Conservation (phyloP, 2,797 vertebrate species). For the Pelodytes ibericus region DNA sequence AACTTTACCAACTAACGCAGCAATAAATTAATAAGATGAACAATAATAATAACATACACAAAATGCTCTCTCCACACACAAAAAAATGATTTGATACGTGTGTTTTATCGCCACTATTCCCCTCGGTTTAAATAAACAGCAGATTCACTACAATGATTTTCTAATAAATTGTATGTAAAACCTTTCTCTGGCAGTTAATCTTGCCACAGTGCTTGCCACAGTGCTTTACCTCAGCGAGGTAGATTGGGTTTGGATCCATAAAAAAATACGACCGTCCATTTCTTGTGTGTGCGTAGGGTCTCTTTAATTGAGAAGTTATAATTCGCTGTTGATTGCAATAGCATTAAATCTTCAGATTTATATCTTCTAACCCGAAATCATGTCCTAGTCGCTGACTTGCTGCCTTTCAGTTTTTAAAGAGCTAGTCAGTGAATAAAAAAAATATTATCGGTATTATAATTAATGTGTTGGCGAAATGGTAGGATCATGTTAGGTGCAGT, state of each 20-base stretch:
- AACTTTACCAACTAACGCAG: too few species aligned
- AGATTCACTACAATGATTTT: constrained; percentile 25
- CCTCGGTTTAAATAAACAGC: constrained; percentile 16
- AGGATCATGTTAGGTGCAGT: too few species aligned
- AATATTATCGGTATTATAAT: too few species aligned
- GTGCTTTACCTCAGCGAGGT: constrained; percentile 34
- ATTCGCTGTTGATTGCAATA: constrained; percentile 16
- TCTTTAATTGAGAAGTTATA: constrained; percentile 50
- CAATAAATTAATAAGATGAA: too few species aligned
- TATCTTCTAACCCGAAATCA: too few species aligned
- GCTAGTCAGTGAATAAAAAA: too few species aligned
- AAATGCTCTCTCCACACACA: too few species aligned
- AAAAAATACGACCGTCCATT: constrained; percentile 47
- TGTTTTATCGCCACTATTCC: not conserved
- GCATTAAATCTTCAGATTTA: constrained; percentile 49
- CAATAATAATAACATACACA: too few species aligned
- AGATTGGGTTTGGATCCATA: constrained; percentile 39
- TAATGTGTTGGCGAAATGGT: too few species aligned
- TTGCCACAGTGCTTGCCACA: too few species aligned
- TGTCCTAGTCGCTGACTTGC: too few species aligned
- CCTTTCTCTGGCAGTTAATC: constrained; percentile 21
- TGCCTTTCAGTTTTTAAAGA: too few species aligned
- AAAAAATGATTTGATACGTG: not conserved
- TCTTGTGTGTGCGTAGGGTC: constrained; percentile 14
- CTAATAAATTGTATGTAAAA: constrained; percentile 27